Evolutionary conservation across 23 tunicate species (phyloP).

Genomic region (Pegea sp.): DNA sequence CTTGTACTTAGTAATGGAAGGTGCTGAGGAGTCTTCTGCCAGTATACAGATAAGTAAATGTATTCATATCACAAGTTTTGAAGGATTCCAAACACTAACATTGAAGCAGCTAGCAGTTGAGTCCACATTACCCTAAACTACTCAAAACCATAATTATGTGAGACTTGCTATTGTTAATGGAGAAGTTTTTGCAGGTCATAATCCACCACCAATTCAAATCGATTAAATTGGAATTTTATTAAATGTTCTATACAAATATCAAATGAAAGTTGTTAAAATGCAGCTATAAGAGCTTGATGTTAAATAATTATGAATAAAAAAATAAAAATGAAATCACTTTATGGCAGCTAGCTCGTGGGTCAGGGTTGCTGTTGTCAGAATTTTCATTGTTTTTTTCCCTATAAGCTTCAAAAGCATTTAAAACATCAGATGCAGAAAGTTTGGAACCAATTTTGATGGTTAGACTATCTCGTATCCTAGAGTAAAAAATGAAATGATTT

Average conservation of each 20-base stretch:
- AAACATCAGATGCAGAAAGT: background rate
- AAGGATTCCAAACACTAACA: too few relatives aligned
- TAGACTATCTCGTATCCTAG: background rate
- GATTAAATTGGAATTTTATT: too few relatives aligned
- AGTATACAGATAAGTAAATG: too few relatives aligned
- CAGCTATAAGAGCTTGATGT: background rate
- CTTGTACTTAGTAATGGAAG: too few relatives aligned
- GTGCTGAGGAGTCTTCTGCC: too few relatives aligned
- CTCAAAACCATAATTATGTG: background rate
- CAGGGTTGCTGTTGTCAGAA: background rate
- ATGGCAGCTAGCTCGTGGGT: background rate
- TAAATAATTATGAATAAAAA: background rate
- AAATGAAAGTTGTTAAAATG: background rate
- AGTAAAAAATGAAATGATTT: too few relatives aligned
- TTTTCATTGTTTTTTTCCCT: background rate
- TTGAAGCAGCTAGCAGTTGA: too few relatives aligned
- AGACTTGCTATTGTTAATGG: background rate
- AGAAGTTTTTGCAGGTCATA: too few relatives aligned
- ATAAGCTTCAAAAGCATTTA: background rate
- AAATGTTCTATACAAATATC: background rate
- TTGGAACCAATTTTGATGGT: background rate
- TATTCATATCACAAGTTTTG: too few relatives aligned
- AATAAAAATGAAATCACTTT: too few relatives aligned
- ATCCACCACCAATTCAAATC: too few relatives aligned
- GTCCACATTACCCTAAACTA: background rate